A percentile compares a stretch with the other conserved stretches of the same genome.
Evolutionary conservation across 92 coral and sea anemone species (phyloP).

Genomic region (Umimayanthus kanabou): DNA sequence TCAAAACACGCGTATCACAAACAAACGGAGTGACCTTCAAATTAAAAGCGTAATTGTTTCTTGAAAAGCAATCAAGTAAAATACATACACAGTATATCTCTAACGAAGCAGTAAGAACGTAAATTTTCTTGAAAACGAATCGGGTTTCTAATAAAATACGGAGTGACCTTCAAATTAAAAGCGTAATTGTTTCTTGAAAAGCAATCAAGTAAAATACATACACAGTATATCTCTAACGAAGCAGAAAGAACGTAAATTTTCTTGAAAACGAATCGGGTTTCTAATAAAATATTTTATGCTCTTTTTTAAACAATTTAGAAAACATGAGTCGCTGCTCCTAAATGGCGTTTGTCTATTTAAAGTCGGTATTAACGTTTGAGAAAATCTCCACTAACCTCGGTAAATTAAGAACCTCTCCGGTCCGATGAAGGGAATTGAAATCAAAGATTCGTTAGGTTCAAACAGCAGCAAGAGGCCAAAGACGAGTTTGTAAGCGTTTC

Average conservation of each 20-base stretch:
- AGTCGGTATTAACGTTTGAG: constrained; percentile 32
- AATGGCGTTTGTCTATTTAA: constrained; percentile 27
- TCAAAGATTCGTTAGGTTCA: neutral
- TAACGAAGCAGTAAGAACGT: neutral
- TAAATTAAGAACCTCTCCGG: neutral
- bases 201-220: neutral
- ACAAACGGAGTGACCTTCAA: neutral
- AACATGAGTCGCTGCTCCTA: neutral
- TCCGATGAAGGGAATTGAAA: neutral
- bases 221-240: neutral
- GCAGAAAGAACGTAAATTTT: neutral
- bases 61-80: neutral
- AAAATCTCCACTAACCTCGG: constrained; percentile 28
- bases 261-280: neutral
- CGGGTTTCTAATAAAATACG: too few relatives aligned
- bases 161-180: neutral
- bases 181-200: neutral
- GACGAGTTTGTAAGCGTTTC: neutral
- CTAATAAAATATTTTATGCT: neutral
- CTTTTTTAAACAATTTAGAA: neutral
- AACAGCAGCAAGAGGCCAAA: neutral
- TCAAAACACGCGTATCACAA: constrained; percentile 16
- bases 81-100: neutral
- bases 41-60: neutral
- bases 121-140: too few relatives aligned